Evolutionary conservation across 2,888 invertebrate species (phyloP).

Genomic region (Polyommatus iphigenia): DNA sequence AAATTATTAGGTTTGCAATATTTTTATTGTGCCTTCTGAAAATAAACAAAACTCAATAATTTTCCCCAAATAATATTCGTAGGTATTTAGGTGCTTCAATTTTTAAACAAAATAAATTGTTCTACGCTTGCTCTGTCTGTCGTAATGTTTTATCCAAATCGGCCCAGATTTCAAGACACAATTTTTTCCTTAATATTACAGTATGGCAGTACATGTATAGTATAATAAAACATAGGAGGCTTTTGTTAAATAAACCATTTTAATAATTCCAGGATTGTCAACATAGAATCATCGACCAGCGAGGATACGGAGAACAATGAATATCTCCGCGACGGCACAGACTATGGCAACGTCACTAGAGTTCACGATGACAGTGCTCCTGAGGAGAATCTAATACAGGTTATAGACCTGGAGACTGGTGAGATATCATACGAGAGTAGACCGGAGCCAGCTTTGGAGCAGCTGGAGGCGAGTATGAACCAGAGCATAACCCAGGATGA

Average conservation of each 20-base stretch:
- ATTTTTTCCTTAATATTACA: background rate
- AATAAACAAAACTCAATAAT: background rate
- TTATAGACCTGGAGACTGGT: conserved; percentile 50
- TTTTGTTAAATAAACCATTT: background rate
- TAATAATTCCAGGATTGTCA: conserved; percentile 76
- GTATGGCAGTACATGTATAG: too few relatives aligned
- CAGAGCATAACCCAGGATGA: conserved; percentile 64
- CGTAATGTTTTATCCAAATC: too few relatives aligned
- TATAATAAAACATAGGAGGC: too few relatives aligned
- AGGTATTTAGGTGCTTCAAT: too few relatives aligned
- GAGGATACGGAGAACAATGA: conserved; percentile 80
- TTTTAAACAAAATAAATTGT: too few relatives aligned
- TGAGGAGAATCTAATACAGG: conserved; percentile 52
- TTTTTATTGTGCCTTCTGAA: background rate
- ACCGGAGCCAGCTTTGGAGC: conserved; percentile 1
- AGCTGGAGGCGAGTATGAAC: conserved; percentile 51
- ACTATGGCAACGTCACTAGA: conserved; percentile 69
- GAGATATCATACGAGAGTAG: conserved; percentile 42
- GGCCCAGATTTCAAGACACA: too few relatives aligned
- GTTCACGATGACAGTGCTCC: conserved; percentile 56
- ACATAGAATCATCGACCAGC: conserved; percentile 85
- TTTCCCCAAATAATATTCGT: background rate
- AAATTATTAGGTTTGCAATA: background rate
- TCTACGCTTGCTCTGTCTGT: too few relatives aligned
- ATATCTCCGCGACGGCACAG: conserved; percentile 70